phyloP scores from a whole-genome alignment of 2,113 vertebrate species.

The Sinocyclocheilus anophthalmus region DNA sequence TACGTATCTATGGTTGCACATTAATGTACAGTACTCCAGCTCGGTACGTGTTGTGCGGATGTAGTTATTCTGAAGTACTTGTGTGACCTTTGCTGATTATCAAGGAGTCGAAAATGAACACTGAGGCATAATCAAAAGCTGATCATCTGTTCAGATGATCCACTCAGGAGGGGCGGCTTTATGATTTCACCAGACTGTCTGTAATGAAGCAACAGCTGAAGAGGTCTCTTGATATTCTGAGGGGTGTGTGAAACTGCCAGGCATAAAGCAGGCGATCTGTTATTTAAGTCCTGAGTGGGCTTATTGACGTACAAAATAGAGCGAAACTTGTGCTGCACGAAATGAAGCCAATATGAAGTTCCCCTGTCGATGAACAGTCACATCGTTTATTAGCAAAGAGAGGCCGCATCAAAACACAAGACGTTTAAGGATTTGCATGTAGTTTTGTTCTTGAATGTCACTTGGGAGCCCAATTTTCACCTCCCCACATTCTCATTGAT shows the following conservation, averaged over 20 bases:
- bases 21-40: background rate
- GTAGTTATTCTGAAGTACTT: slow-evolving; percentile 37
- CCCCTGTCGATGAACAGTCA: slow-evolving; percentile 15
- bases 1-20: background rate
- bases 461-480: slow-evolving; percentile 12
- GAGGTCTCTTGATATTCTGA: slow-evolving; percentile 45
- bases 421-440: slow-evolving; percentile 1
- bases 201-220: slow-evolving; percentile 50
- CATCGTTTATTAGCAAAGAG: slow-evolving; percentile 6
- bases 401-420: background rate
- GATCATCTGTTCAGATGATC: slow-evolving; percentile 39
- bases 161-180: slow-evolving; percentile 26
- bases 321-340: slow-evolving; percentile 4
- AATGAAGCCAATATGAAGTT: slow-evolving; percentile 6
- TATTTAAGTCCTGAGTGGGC: slow-evolving; percentile 44
- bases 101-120: slow-evolving; percentile 38
- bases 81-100: slow-evolving; percentile 50
- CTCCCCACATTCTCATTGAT: background rate
- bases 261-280: slow-evolving; percentile 38
- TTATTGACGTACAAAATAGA: slow-evolving; percentile 36
- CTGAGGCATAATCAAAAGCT: slow-evolving; percentile 34
- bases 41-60: background rate
- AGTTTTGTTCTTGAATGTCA: slow-evolving; percentile 17
- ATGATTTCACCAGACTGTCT: slow-evolving; percentile 40
- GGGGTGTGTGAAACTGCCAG: slow-evolving; percentile 16